These are phyloP conservation scores for Sitta europaea DNA, from an alignment of 2,113 vertebrate genomes.

Conservation along the genomic window DNA sequence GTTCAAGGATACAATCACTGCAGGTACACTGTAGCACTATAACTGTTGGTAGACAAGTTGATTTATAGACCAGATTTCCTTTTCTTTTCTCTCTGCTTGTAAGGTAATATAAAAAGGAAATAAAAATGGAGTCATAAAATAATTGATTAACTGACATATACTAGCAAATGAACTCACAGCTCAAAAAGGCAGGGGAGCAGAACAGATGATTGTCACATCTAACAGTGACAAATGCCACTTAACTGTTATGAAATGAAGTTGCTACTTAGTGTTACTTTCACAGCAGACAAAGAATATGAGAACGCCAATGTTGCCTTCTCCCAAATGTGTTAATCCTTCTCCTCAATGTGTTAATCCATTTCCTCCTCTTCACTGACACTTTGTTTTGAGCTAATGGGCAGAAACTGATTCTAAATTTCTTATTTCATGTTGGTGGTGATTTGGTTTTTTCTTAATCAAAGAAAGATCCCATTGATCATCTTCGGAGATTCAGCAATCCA, in stretches of 20 bases:
- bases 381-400: not conserved
- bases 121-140: slow-evolving; percentile 63
- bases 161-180: slow-evolving; percentile 53
- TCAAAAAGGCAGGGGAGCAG: slow-evolving; percentile 46
- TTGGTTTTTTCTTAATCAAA: not conserved
- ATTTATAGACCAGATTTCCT: slow-evolving; percentile 50
- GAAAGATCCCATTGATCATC: not conserved
- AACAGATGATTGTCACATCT: slow-evolving; percentile 59
- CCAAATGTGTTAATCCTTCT: too few species aligned
- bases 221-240: slow-evolving; percentile 58
- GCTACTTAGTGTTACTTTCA: slow-evolving; percentile 24
- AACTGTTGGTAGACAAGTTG: slow-evolving; percentile 19
- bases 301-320: not conserved
- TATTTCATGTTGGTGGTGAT: not conserved
- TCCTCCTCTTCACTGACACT: not conserved
- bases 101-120: slow-evolving; percentile 57
- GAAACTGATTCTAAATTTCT: not conserved
- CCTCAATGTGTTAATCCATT: not conserved
- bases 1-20: slow-evolving; percentile 37
- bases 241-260: slow-evolving; percentile 28
- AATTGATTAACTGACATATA: slow-evolving; percentile 62
- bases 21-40: not conserved
- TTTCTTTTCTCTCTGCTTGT: slow-evolving; percentile 25
- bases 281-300: not conserved
- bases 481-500: not conserved